Conservation (phyloP, 2,888 invertebrate genomes). For the Leptopterna dolabrata region DNA sequence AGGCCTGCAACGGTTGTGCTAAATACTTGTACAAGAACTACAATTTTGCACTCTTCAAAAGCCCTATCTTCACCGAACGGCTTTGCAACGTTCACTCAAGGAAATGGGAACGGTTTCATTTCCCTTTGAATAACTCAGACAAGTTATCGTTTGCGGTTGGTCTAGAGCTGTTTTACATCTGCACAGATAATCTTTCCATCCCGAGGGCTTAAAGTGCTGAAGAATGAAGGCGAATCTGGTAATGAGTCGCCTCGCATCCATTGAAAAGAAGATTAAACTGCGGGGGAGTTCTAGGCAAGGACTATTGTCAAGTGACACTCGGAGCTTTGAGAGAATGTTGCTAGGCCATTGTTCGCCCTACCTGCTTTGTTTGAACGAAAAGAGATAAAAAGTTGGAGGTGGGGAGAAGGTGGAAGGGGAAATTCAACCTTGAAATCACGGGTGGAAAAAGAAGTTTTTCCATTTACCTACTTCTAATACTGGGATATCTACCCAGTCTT, state of each 20-base stretch:
- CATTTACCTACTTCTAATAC: background rate
- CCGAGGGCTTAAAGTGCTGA: background rate
- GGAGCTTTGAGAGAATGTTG: slow-evolving; percentile 1
- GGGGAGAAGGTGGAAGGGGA: background rate
- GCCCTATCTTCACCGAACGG: no score
- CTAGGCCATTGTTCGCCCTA: background rate
- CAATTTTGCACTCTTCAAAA: no score
- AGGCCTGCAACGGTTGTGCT: no score
- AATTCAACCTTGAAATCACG: background rate
- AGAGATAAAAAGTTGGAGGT: background rate
- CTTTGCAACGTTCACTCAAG: no score
- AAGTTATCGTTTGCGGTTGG: background rate
- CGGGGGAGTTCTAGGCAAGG: background rate
- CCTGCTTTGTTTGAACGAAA: background rate
- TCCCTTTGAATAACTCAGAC: background rate
- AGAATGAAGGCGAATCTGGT: background rate
- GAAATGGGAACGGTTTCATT: background rate
- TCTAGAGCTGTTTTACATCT: background rate
- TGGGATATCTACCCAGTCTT: background rate
- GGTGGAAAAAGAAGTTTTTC: background rate
- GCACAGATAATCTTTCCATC: background rate
- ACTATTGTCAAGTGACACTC: background rate
- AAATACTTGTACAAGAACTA: no score
- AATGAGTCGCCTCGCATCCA: background rate
- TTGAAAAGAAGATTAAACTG: background rate